A percentile compares a stretch with the other conserved stretches of the same genome.
These are phyloP conservation scores for Micrasema longulum DNA, from an alignment of 1,140 invertebrate species.

Conservation along the genomic window DNA sequence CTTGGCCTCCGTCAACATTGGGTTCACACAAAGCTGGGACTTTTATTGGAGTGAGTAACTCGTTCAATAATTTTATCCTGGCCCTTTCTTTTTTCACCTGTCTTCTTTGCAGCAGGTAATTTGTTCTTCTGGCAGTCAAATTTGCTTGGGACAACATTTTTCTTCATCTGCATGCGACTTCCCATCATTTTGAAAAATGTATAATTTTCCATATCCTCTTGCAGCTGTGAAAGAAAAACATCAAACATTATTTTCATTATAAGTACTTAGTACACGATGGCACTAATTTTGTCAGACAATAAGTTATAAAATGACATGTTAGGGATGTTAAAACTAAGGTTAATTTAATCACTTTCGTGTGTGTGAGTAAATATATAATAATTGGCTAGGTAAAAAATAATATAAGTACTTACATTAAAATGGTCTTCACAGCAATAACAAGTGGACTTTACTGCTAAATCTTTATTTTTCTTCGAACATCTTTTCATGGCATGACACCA, in stretches of 20 bases:
- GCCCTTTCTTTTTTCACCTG: too few relatives aligned
- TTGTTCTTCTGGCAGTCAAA: background rate
- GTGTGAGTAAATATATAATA: too few relatives aligned
- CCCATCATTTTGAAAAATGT: background rate
- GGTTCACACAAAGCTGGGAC: too few relatives aligned
- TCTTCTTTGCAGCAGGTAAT: too few relatives aligned
- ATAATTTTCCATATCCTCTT: slow-evolving; percentile 4
- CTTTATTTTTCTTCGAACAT: background rate
- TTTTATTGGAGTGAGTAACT: too few relatives aligned
- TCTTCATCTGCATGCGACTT: background rate
- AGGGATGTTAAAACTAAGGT: background rate
- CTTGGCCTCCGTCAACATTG: too few relatives aligned
- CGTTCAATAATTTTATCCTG: too few relatives aligned
- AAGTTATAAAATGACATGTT: background rate
- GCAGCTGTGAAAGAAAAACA: background rate
- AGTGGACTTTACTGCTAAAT: background rate
- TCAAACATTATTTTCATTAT: background rate
- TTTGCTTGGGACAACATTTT: background rate
- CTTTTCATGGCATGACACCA: slow-evolving; percentile 6
- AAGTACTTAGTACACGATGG: background rate
- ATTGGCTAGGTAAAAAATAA: background rate
- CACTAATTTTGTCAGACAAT: background rate
- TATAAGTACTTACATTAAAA: slow-evolving; percentile 1
- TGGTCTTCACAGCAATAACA: slow-evolving; percentile 6
- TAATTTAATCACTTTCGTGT: too few relatives aligned